These are phyloP conservation scores for Pristiophorus japonicus DNA, from an alignment of 2,113 vertebrate species.

Conservation along the genomic window DNA sequence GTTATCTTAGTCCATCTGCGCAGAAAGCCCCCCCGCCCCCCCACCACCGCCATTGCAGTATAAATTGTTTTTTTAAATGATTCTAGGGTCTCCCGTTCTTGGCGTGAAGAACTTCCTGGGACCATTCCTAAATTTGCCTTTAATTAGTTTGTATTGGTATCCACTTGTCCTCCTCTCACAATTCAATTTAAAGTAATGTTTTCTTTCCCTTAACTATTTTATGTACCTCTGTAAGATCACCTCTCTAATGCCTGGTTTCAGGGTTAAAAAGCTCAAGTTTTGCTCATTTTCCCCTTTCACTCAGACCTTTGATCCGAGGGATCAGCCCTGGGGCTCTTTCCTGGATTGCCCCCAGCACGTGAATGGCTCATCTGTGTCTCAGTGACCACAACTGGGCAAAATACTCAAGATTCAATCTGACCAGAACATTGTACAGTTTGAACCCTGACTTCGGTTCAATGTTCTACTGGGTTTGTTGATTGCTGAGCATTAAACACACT, in stretches of 20 bases:
- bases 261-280: background rate
- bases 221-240: background rate
- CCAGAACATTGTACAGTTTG: background rate
- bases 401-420: background rate
- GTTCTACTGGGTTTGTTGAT: background rate
- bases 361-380: background rate
- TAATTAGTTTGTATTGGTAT: no score
- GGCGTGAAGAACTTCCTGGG: background rate
- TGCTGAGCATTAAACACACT: background rate
- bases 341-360: background rate
- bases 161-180: no score
- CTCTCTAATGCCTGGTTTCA: background rate
- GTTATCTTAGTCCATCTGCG: background rate
- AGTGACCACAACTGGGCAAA: background rate
- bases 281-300: background rate
- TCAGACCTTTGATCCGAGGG: background rate
- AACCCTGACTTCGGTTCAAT: background rate
- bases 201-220: background rate
- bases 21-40: background rate
- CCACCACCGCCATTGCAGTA: background rate
- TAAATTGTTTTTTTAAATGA: background rate
- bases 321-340: background rate
- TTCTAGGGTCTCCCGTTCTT: background rate
- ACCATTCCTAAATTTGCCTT: no score
- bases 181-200: background rate